Evolutionary conservation across 1,140 invertebrate species (phyloP).

Genomic region (Musca domestica): DNA sequence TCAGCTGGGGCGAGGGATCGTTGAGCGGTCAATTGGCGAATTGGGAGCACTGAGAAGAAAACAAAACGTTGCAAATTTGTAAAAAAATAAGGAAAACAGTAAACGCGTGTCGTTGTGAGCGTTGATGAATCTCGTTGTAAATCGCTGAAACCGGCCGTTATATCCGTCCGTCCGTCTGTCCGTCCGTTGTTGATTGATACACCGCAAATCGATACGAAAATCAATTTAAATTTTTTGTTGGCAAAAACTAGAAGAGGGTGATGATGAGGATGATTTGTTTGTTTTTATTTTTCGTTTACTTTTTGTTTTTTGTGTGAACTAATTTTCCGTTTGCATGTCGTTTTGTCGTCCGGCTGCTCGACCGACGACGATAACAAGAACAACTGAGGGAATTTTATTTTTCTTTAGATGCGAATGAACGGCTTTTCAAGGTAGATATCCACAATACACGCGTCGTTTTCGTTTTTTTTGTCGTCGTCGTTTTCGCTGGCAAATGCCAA

Average conservation of each 20-base stretch:
- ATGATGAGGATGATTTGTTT: not conserved
- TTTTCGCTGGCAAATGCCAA: slow-evolving; percentile 14
- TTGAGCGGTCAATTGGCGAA: too few relatives aligned
- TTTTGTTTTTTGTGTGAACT: not conserved
- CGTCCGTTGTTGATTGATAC: too few relatives aligned
- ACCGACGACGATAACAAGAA: too few relatives aligned
- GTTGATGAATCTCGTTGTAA: slow-evolving; percentile 24
- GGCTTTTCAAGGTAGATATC: slow-evolving; percentile 7
- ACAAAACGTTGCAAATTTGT: too few relatives aligned
- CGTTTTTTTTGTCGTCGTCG: too few relatives aligned
- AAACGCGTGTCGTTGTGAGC: not conserved
- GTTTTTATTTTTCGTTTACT: not conserved
- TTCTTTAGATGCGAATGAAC: too few relatives aligned
- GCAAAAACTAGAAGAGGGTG: not conserved
- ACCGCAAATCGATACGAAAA: not conserved
- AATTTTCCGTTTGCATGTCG: too few relatives aligned
- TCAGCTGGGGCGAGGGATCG: too few relatives aligned
- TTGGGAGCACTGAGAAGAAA: too few relatives aligned
- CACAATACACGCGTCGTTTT: not conserved
- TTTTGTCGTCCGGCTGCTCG: too few relatives aligned
- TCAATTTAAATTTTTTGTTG: not conserved
- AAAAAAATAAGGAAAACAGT: not conserved
- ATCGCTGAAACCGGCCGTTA: slow-evolving; percentile 18
- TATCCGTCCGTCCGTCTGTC: not conserved
- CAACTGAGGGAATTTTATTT: too few relatives aligned